phyloP scores from a whole-genome alignment of 2,797 vertebrate species.

The Bothrops alternatus region DNA sequence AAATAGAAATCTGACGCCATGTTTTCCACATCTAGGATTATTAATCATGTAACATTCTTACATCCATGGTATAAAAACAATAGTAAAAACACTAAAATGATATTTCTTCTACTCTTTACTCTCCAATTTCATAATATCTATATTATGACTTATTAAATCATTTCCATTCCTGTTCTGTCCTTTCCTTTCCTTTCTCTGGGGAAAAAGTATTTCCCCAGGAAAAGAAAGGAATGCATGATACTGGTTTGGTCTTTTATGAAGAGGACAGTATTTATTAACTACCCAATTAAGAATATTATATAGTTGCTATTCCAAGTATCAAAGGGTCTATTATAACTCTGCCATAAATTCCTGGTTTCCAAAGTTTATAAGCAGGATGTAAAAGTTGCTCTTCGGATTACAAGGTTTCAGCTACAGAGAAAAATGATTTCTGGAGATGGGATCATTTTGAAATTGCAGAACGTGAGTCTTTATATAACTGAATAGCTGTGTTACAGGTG shows the following conservation, averaged over 20 bases:
- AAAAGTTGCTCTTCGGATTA: conserved; percentile 35
- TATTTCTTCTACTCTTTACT: conserved; percentile 28
- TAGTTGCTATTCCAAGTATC: conserved; percentile 29
- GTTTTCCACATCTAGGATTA: neutral
- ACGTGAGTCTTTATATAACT: neutral
- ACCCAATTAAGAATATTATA: conserved; percentile 40
- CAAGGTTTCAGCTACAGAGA: conserved; percentile 10
- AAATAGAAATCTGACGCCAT: neutral
- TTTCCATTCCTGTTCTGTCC: neutral
- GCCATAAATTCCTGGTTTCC: conserved; percentile 7
- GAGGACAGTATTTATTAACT: conserved; percentile 53
- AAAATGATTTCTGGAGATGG: conserved; percentile 3
- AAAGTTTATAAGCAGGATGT: conserved; percentile 22
- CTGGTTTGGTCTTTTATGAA: conserved; percentile 34
- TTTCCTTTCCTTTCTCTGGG: conserved; percentile 17
- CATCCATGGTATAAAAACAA: neutral
- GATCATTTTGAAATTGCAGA: neutral
- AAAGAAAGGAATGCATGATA: neutral
- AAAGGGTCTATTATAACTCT: conserved; percentile 24
- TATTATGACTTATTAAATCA: conserved; percentile 25
- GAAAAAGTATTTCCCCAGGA: conserved; percentile 26
- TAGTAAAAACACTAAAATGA: neutral
- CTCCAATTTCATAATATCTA: conserved; percentile 32
- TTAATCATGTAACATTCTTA: neutral
- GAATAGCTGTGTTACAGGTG: neutral